Conservation (phyloP, 2,888 invertebrate genomes). For the Drosophila sordidula region DNA sequence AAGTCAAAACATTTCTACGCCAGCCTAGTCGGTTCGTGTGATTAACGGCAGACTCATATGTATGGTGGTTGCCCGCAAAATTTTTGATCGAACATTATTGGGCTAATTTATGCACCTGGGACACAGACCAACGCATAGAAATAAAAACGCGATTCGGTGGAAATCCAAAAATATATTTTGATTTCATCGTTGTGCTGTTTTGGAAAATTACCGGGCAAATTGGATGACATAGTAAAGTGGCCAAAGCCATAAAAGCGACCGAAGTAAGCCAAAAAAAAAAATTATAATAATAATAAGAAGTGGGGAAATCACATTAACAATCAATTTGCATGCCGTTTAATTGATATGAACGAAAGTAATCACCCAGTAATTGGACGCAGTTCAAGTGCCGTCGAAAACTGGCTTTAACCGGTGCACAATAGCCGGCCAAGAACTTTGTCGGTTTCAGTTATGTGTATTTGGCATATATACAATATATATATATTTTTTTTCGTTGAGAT, state of each 20-base stretch:
- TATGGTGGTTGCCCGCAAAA: conserved; percentile 21
- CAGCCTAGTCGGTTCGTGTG: conserved; percentile 41
- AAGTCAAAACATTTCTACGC: conserved; percentile 54
- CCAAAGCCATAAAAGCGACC: conserved; percentile 51
- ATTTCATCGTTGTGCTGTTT: conserved; percentile 40
- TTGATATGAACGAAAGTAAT: conserved; percentile 43
- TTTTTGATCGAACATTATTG: conserved; percentile 62
- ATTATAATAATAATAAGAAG: too few relatives aligned
- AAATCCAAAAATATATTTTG: conserved; percentile 58
- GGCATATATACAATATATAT: not conserved
- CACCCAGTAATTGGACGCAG: conserved; percentile 42
- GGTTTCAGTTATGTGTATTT: conserved; percentile 19
- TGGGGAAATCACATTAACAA: conserved; percentile 27
- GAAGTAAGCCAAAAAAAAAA: conserved; percentile 11
- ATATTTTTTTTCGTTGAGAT: not conserved
- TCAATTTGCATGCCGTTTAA: conserved; percentile 35
- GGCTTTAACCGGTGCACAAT: conserved; percentile 34
- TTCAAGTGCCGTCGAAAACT: conserved; percentile 34
- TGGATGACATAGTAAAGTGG: conserved; percentile 36
- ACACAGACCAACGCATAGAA: conserved; percentile 32
- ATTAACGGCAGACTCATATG: conserved; percentile 20
- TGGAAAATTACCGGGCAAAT: conserved; percentile 39
- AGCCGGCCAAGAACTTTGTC: conserved; percentile 38
- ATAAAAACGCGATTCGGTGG: conserved; percentile 10
- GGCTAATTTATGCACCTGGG: conserved; percentile 54